Evolutionary conservation across 1,140 invertebrate genomes (phyloP).

Genomic region (Leptinotarsa undecemlineata): DNA sequence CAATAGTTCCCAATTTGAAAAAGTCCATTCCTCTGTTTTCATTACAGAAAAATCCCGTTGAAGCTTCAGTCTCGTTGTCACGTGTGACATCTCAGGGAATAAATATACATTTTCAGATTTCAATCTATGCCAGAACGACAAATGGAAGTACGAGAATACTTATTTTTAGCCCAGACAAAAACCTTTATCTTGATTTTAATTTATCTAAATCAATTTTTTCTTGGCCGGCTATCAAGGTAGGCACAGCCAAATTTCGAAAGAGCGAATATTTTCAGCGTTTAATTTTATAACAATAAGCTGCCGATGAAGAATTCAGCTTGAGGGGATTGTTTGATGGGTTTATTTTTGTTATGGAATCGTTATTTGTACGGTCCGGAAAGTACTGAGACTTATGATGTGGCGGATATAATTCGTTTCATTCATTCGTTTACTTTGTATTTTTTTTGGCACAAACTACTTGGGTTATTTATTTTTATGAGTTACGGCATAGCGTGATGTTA

Average conservation of each 20-base stretch:
- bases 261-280: not conserved
- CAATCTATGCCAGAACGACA: not conserved
- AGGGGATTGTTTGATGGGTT: not conserved
- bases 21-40: not conserved
- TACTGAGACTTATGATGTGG: not conserved
- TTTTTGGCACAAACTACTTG: not conserved
- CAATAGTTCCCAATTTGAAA: too few relatives aligned
- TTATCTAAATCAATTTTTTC: constrained; percentile 12
- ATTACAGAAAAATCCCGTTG: not conserved
- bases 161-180: constrained; percentile 12
- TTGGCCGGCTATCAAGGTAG: not conserved
- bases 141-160: not conserved
- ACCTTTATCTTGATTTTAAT: constrained; percentile 16
- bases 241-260: not conserved
- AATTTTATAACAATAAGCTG: constrained; percentile 10
- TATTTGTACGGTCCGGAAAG: not conserved
- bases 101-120: not conserved
- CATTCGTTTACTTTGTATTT: not conserved
- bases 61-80: not conserved
- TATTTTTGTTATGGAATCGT: not conserved
- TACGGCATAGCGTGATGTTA: not conserved
- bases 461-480: not conserved
- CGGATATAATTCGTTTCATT: constrained; percentile 4
- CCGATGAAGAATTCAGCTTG: not conserved
- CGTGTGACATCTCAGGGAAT: not conserved